Evolutionary conservation across 2,797 vertebrate species (phyloP).

Genomic region (Notolabrus celidotus): DNA sequence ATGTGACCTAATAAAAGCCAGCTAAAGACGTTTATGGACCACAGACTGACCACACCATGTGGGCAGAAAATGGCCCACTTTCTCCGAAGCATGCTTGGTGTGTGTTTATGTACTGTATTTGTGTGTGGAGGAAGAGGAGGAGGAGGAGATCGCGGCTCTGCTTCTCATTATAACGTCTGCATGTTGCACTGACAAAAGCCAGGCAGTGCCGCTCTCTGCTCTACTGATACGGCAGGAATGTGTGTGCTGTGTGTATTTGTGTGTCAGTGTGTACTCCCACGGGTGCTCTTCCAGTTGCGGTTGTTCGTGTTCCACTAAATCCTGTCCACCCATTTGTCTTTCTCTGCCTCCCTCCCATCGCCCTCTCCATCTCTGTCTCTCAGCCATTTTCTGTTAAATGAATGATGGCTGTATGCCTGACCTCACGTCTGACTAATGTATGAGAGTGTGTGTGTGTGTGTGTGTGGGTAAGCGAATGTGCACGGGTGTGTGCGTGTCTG

Average conservation of each 20-base stretch:
- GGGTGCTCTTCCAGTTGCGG: slow-evolving; percentile 43
- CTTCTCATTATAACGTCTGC: slow-evolving; percentile 50
- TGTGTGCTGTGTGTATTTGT: slow-evolving; percentile 13
- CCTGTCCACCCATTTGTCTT: slow-evolving; percentile 60
- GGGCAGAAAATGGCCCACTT: slow-evolving; percentile 24
- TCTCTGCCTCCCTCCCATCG: slow-evolving; percentile 36
- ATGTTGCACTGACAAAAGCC: slow-evolving; percentile 46
- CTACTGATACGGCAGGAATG: slow-evolving; percentile 58
- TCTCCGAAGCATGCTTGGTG: slow-evolving; percentile 13
- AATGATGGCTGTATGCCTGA: slow-evolving; percentile 65
- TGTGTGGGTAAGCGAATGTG: background rate
- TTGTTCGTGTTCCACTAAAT: slow-evolving; percentile 63
- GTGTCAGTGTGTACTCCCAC: slow-evolving; percentile 25
- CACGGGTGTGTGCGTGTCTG: background rate
- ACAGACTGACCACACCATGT: slow-evolving; percentile 18
- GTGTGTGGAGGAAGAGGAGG: slow-evolving; percentile 10
- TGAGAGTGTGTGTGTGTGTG: slow-evolving; percentile 7
- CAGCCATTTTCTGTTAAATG: slow-evolving; percentile 60
- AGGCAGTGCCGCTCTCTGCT: slow-evolving; percentile 34
- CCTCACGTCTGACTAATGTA: slow-evolving; percentile 61
- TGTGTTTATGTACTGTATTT: slow-evolving; percentile 26
- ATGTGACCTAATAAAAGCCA: slow-evolving; percentile 12
- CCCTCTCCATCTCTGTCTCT: slow-evolving; percentile 42
- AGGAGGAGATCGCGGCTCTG: slow-evolving; percentile 29
- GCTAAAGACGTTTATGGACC: slow-evolving; percentile 23